Conservation (phyloP, 2,888 invertebrate genomes). For the Leuctra nigra region DNA sequence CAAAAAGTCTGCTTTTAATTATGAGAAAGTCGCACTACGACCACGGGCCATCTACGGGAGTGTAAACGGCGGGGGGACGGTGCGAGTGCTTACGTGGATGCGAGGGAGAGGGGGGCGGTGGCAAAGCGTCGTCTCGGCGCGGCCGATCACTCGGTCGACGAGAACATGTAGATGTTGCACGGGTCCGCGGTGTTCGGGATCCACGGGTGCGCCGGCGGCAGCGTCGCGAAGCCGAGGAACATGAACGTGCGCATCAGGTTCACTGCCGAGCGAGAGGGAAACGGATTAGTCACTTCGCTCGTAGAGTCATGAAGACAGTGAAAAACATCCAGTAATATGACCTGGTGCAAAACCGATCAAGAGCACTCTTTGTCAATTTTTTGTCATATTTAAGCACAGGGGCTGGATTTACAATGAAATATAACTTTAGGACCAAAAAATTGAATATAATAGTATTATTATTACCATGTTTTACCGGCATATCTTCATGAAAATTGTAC, state of each 20-base stretch:
- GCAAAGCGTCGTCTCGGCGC: not conserved
- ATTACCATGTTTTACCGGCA: too few species aligned
- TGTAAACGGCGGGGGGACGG: not conserved
- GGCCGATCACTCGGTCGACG: constrained; percentile 42
- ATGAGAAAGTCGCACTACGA: too few species aligned
- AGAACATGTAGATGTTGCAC: constrained; percentile 56
- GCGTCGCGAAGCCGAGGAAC: constrained; percentile 89
- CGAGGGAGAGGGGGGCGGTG: not conserved
- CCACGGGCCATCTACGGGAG: not conserved
- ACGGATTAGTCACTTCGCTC: not conserved
- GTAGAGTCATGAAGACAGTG: too few species aligned
- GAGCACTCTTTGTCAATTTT: too few species aligned
- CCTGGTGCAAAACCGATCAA: too few species aligned
- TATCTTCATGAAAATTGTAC: too few species aligned
- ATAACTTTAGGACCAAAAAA: too few species aligned
- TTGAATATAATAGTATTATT: too few species aligned
- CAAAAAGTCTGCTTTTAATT: too few species aligned
- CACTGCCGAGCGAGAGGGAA: constrained; percentile 45
- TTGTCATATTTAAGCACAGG: too few species aligned
- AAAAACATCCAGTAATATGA: too few species aligned
- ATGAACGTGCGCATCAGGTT: constrained; percentile 91
- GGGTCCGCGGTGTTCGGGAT: constrained; percentile 60
- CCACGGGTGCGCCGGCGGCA: constrained; percentile 74
- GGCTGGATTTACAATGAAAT: too few species aligned
- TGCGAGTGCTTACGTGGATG: not conserved